Evolutionary conservation across 1,140 invertebrate species (phyloP).

Genomic region (Saccostrea cuccullata): DNA sequence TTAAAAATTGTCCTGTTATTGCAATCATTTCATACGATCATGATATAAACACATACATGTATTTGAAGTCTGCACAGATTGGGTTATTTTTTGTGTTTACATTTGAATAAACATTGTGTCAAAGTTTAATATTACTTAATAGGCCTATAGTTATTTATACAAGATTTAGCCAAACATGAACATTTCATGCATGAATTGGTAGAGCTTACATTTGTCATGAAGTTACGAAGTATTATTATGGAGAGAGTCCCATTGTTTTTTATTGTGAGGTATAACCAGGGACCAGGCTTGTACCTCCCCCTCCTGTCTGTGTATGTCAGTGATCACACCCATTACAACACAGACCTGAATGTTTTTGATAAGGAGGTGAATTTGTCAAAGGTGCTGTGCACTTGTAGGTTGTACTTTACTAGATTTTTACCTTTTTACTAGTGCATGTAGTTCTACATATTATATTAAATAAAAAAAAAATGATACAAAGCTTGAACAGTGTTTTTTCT

Average conservation of each 20-base stretch:
- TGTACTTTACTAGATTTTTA: slow-evolving; percentile 28
- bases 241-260: slow-evolving; percentile 11
- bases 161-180: neutral
- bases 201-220: slow-evolving; percentile 24
- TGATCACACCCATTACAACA: neutral
- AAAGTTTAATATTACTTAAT: neutral
- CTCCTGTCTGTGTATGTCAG: neutral
- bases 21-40: no score
- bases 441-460: slow-evolving; percentile 24
- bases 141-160: neutral
- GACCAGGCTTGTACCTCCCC: neutral
- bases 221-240: neutral
- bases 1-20: no score
- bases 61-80: no score
- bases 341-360: neutral
- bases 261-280: neutral
- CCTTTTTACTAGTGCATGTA: slow-evolving; percentile 35
- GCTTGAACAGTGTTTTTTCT: neutral
- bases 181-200: slow-evolving; percentile 9
- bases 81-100: no score
- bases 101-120: neutral
- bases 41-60: no score
- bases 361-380: neutral
- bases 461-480: neutral
- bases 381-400: slow-evolving; percentile 31